These are phyloP conservation scores for Oreortyx pictus DNA, from an alignment of 2,797 vertebrate genomes.

Conservation along the genomic window DNA sequence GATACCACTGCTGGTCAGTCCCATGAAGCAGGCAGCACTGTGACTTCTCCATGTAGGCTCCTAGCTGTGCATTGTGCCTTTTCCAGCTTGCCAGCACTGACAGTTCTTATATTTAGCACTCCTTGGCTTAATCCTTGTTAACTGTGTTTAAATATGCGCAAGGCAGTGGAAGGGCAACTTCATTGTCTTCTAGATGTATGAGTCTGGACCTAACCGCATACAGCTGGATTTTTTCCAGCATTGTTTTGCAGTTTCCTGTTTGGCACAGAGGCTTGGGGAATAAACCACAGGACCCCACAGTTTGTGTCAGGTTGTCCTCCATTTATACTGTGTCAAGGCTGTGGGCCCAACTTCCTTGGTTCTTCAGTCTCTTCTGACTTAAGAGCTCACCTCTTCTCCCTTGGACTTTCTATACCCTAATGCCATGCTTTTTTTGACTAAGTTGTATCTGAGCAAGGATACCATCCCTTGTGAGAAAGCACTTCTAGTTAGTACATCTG, in stretches of 20 bases:
- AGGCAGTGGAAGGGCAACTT: background rate
- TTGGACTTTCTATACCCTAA: background rate
- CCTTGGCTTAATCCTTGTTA: background rate
- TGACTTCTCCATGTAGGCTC: background rate
- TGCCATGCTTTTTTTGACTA: background rate
- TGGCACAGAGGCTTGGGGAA: background rate
- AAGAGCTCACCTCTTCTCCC: background rate
- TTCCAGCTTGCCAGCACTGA: background rate
- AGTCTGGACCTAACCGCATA: background rate
- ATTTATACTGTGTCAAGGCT: rapidly evolving
- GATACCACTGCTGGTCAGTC: background rate
- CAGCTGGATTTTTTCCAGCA: background rate
- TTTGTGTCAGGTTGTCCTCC: background rate
- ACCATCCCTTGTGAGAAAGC: background rate
- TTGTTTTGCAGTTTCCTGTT: background rate
- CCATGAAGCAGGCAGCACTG: background rate
- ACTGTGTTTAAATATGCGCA: background rate
- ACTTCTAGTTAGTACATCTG: background rate
- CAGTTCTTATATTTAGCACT: background rate
- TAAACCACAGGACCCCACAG: background rate
- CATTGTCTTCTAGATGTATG: background rate
- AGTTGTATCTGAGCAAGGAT: background rate
- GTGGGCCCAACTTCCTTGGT: background rate
- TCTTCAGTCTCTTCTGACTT: background rate
- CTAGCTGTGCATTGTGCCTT: background rate